Base-by-base conservation (phyloP, 2,797 vertebrate species). In the Eidolon dupreanum region DNA sequence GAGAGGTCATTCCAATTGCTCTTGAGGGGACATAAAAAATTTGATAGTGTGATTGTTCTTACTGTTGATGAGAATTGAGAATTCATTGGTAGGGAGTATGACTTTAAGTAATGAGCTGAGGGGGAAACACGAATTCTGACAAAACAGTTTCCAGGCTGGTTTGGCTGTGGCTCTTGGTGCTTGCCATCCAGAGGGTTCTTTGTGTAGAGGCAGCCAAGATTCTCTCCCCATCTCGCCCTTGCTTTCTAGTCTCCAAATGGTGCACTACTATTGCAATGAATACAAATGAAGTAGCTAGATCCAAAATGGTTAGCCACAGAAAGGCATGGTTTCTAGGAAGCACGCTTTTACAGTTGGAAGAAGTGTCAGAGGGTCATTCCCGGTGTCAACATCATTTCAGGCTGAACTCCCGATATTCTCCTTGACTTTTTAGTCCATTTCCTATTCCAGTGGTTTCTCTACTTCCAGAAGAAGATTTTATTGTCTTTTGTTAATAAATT, bases 401-500 rank as follows among this genome's bases (percentile, higher is more conserved):
- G 41, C 8, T 33, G 28, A 57, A 4, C n/a, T 46, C 15, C 22
- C n/a, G 24, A 24, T 51, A 8, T 51, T 51, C 10, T 87, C 11
- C 28, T 55, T 87, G 19, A 57, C 41, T 36, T 93, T 90, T 83
- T 36, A 53, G 61, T 73, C 26, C 36, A 57, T 51, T 66, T 9
- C 12, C 3, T 38, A 41, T 10, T 79, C 28, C 15, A 78, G 2
- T 68, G 51, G 71, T 49, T 94, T 68, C n/a, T 15, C 46, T 57
- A 59, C 46, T 81, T 36, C 51, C 26, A 31, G 84, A 92, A 66
- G 53, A 59, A 49, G 16, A 66, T 84, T 93, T 89, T 20, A 68
- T 66, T 83, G 24, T 77, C 19, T 92, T 79, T 90, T 65, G 28
- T 41, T 81, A 93, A 57, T 65, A 49, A 77, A 36, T 74, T 96